Evolutionary conservation across 1,140 invertebrate genomes (phyloP).

Genomic region (Lasaia peninsularis): DNA sequence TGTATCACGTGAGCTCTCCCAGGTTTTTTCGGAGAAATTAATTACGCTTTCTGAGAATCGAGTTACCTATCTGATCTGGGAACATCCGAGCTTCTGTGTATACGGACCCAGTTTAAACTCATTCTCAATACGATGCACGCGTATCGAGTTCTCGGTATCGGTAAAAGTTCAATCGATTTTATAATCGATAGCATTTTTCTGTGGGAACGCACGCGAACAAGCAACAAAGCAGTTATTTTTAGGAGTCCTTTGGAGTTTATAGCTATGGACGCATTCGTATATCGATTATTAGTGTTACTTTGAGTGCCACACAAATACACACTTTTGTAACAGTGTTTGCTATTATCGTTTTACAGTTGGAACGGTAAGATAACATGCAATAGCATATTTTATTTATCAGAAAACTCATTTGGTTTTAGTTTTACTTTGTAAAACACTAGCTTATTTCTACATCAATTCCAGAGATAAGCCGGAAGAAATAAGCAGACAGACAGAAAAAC

Average conservation of each 20-base stretch:
- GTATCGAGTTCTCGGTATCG: conserved; percentile 19
- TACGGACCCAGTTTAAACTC: conserved; percentile 11
- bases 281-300: conserved; percentile 1
- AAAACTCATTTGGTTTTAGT: too few relatives aligned
- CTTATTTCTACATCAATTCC: too few relatives aligned
- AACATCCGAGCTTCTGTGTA: conserved; percentile 26
- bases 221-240: conserved; percentile 1
- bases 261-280: neutral
- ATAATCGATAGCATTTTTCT: conserved; percentile 8
- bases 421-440: too few relatives aligned
- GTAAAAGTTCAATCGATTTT: conserved; percentile 1
- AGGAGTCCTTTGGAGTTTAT: neutral
- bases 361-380: too few relatives aligned
- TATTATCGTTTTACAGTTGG: too few relatives aligned
- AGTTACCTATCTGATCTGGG: conserved; percentile 47
- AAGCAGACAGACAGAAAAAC: too few relatives aligned
- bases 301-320: neutral
- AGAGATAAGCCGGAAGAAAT: too few relatives aligned
- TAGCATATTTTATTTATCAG: too few relatives aligned
- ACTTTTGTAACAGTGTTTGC: too few relatives aligned
- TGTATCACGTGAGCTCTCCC: conserved; percentile 23
- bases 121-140: conserved; percentile 10
- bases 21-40: conserved; percentile 58
- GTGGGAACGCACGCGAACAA: neutral
- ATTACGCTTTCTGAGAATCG: conserved; percentile 53